Evolutionary conservation across 1,140 invertebrate genomes (phyloP).

Genomic region (Drosophila nasuta): DNA sequence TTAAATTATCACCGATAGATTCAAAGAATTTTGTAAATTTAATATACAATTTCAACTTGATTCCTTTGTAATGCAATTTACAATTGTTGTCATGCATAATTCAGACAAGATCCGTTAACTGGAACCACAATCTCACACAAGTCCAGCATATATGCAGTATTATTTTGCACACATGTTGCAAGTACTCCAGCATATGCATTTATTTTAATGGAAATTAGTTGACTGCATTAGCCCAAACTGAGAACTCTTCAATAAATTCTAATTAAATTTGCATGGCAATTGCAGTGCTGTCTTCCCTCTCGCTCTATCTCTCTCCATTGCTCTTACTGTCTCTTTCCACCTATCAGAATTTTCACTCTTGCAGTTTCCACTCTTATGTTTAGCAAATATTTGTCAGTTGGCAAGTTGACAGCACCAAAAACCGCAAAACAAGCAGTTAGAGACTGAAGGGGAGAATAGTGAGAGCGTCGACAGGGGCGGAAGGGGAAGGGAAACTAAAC

Average conservation of each 20-base stretch:
- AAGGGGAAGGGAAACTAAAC: constrained; percentile 14
- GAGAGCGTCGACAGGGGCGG: neutral
- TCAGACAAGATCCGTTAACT: constrained; percentile 4
- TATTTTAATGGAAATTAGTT: constrained; percentile 73
- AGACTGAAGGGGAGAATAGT: neutral
- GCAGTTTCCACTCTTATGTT: constrained; percentile 44
- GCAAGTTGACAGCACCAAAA: constrained; percentile 73
- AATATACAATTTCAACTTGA: too few species aligned
- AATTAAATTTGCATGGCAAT: constrained; percentile 73
- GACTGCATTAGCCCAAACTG: constrained; percentile 58
- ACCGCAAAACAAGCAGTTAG: constrained; percentile 54
- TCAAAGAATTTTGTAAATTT: too few species aligned
- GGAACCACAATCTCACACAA: neutral
- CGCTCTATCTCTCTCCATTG: neutral
- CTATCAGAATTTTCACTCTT: constrained; percentile 2
- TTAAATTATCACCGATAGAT: too few species aligned
- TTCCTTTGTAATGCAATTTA: neutral
- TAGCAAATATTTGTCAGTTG: constrained; percentile 76
- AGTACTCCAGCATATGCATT: constrained; percentile 29
- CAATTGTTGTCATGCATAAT: neutral
- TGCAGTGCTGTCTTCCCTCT: neutral
- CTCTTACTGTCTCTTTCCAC: neutral
- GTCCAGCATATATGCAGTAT: neutral
- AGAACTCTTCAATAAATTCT: constrained; percentile 59
- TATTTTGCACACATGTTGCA: constrained; percentile 1